Evolutionary conservation across 23 tunicate species (phyloP), one percentile per base, ranked within the genome.

Genomic region (Ascidia mentula): DNA sequence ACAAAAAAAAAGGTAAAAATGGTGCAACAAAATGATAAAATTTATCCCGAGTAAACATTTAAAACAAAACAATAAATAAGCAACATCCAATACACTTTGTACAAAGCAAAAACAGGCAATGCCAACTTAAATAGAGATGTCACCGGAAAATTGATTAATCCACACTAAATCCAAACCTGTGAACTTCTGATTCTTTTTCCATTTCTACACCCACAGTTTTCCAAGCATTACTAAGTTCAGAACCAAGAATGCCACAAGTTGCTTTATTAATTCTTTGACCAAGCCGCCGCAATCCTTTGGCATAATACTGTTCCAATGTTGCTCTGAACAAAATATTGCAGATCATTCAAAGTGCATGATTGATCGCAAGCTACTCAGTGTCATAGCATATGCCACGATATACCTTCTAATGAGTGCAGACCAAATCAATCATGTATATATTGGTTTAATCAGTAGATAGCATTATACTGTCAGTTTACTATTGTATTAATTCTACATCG

Each of bases 151-250:
- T 8, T 9, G 8, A 26, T 24, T 8, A 9, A 34, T 18, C 31
- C 9, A 73, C 31, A 73, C n/a, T 32, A 74, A 45, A 6, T 24
- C 17, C 1, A 5, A 22, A 87, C 92, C 74, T 61, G 53, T 87
- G 92, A 30, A 81, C 42, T 72, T 87, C 86, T 32, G 86, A 80
- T 65, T 87, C 92, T 75, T 87, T 87, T 74, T 87, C 92, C 92
- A 81, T 87, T 81, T 87, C 92, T 0, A 87, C 84, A 59, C 92
- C 92, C 46, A 87, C 92, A 36, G 92, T 81, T 73, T 87, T 81
- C 92, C 92, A 87, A 15, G 92, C 86, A 81, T 69, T 76, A 72
- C 82, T 87, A 5, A 87, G 45, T 17, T 77, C 77, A 34, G 92
- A 87, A 37, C 75, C 78, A 1, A 87, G 35, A 30, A 81, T 69